These are phyloP conservation scores for Agrilus mali DNA, from an alignment of 2,888 invertebrate species.

Conservation along the genomic window DNA sequence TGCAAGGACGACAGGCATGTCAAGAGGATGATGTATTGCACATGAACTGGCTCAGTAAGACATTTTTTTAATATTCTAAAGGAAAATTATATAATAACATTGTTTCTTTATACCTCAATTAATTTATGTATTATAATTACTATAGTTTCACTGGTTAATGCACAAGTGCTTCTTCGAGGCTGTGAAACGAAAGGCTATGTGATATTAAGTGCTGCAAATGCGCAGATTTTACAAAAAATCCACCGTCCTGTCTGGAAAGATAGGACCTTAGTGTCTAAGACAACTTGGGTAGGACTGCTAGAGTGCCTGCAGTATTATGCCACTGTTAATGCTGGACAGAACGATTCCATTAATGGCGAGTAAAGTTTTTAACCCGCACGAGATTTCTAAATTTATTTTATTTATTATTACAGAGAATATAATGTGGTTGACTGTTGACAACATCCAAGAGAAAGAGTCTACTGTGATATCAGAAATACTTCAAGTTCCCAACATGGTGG, in stretches of 20 bases:
- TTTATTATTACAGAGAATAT: conserved; percentile 61
- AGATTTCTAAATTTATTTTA: too few species aligned
- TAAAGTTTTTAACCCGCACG: neutral
- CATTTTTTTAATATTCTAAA: conserved; percentile 11
- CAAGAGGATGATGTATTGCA: conserved; percentile 83
- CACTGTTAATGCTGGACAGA: conserved; percentile 76
- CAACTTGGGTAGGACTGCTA: conserved; percentile 89
- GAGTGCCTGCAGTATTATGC: conserved; percentile 99
- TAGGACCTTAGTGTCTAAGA: conserved; percentile 78
- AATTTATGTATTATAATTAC: conserved; percentile 11
- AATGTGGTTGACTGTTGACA: conserved; percentile 91
- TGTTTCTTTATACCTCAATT: too few species aligned
- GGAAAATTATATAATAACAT: too few species aligned
- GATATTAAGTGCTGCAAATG: conserved; percentile 90
- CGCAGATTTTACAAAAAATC: conserved; percentile 81
- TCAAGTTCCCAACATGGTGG: conserved; percentile 78
- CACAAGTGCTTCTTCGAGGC: conserved; percentile 88
- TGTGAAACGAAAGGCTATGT: conserved; percentile 96
- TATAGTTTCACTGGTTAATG: conserved; percentile 79
- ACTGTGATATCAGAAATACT: conserved; percentile 67
- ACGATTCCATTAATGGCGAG: conserved; percentile 49
- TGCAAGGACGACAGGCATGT: conserved; percentile 78
- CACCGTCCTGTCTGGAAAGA: conserved; percentile 85
- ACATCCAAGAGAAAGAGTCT: conserved; percentile 77
- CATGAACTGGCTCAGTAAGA: conserved; percentile 86